Base-by-base conservation (phyloP, 2,888 invertebrate species). In the Rhorus exstirpatorius region DNA sequence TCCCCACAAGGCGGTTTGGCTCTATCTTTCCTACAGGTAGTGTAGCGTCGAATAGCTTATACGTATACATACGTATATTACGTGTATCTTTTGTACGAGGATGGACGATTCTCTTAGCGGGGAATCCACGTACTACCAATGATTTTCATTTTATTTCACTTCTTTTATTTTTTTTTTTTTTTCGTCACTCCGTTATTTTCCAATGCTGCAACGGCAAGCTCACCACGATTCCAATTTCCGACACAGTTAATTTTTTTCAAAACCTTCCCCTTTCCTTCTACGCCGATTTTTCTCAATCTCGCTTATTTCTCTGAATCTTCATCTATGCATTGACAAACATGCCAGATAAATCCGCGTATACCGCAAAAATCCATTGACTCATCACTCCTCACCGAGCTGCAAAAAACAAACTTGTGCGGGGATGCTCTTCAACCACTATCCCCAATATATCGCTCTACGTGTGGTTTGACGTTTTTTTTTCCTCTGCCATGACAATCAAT, bases 341-440 rank as follows among this genome's bases (percentile, higher is more conserved):
- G 12, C 38, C 21, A 38, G 49, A 46, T 70, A 70, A 55, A 26
- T n/a, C 8, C 19, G 17, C 17, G 17, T 10, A 44, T 61, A 72
- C 72, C 72, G 61, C 72, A 61, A 61, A 72, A 72, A 61, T 72
- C 72, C 61, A 72, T 72, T 38, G 72, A 61, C 61, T 71, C 60
- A 26, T 8, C n/a, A 21, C 12, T 70, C 38, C 55, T 24, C 38
- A 24, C 21, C 38, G 35, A 49, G 51, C 72, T 49, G 38, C 72
- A 72, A 38, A 61, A 49, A 51, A 49, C 35, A 24, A 61, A 51
- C 72, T 60, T 49, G 72, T 51, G 17, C 67, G 41, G 31, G 3
- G 49, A 60, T 49, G 35, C 49, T 49, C 72, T 49, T 71, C 3
- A 10, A 71, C 17, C 55, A 41, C 58, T 19, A 24, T 58, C 19